Evolutionary conservation across 2,113 vertebrate species (phyloP).

Genomic region (Lampris megalopsis): DNA sequence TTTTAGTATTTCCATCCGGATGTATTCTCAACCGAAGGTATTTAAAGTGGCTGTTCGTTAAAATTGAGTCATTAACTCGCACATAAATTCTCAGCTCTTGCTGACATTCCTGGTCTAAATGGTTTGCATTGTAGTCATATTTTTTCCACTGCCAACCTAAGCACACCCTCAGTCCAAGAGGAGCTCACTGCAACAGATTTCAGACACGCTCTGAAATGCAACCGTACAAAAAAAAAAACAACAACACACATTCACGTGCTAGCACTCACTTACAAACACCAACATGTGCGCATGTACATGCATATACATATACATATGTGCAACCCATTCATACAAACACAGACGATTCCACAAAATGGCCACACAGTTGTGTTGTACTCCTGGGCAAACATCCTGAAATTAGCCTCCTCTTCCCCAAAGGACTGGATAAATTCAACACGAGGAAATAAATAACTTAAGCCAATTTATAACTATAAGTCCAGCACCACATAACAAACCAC

Average conservation of each 20-base stretch:
- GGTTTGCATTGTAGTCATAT: constrained; percentile 38
- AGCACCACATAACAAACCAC: constrained; percentile 68
- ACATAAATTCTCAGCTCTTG: constrained; percentile 26
- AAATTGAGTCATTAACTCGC: neutral
- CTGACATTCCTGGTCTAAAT: constrained; percentile 44
- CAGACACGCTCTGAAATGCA: constrained; percentile 35
- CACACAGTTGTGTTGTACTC: constrained; percentile 5
- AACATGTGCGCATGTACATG: neutral
- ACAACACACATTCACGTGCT: constrained; percentile 5
- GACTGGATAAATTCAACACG: constrained; percentile 37
- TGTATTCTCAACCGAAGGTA: neutral
- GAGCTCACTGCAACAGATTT: constrained; percentile 35
- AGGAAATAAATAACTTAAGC: constrained; percentile 41
- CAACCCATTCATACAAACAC: neutral
- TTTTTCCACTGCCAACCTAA: constrained; percentile 40
- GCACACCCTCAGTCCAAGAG: constrained; percentile 29
- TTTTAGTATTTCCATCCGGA: neutral
- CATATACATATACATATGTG: constrained; percentile 14
- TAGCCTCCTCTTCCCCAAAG: constrained; percentile 34
- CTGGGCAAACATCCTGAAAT: constrained; percentile 46
- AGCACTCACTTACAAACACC: neutral
- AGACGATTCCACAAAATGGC: constrained; percentile 5
- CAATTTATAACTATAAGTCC: constrained; percentile 55
- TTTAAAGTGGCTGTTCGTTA: constrained; percentile 1
- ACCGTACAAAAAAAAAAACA: constrained; percentile 16